Evolutionary conservation across 2,113 vertebrate species (phyloP).

Genomic region (Climacteris rufus): DNA sequence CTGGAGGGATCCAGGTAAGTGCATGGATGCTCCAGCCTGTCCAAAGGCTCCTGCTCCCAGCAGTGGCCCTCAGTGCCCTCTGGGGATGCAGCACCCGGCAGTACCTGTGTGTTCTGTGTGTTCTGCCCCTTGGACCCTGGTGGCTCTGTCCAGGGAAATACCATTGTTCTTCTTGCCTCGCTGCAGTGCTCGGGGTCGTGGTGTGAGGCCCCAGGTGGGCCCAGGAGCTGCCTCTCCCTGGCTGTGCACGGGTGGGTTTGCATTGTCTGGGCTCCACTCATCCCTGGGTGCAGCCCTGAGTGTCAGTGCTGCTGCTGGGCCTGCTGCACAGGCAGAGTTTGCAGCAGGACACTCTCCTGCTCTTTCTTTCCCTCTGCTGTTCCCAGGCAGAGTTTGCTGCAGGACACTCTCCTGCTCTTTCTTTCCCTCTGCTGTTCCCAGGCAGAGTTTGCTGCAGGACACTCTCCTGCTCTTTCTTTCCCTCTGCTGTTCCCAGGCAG

Average conservation of each 20-base stretch:
- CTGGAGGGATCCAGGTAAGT: not conserved
- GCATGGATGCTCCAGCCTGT: accelerated
- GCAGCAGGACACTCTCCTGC: not conserved
- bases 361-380: not conserved
- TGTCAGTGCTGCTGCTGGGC: not conserved
- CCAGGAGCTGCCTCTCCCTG: accelerated
- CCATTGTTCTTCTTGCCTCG: accelerated
- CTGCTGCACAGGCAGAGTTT: accelerated
- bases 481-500: not conserved
- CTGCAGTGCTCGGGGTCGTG: not conserved
- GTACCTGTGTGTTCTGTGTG: not conserved
- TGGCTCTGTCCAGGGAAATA: not conserved
- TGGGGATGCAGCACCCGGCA: accelerated
- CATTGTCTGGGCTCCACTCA: not conserved
- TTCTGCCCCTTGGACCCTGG: not conserved
- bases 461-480: not conserved
- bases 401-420: no score
- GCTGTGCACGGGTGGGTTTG: not conserved
- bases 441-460: not conserved
- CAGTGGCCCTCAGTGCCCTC: not conserved
- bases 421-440: no score
- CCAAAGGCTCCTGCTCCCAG: not conserved
- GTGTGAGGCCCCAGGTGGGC: not conserved
- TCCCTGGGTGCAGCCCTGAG: accelerated
- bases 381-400: not conserved